Percentiles rank a stretch among this genome's conserved stretches.
These are phyloP conservation scores for Schizotus pectinicornis DNA, from an alignment of 2,888 invertebrate genomes.

Conservation along the genomic window DNA sequence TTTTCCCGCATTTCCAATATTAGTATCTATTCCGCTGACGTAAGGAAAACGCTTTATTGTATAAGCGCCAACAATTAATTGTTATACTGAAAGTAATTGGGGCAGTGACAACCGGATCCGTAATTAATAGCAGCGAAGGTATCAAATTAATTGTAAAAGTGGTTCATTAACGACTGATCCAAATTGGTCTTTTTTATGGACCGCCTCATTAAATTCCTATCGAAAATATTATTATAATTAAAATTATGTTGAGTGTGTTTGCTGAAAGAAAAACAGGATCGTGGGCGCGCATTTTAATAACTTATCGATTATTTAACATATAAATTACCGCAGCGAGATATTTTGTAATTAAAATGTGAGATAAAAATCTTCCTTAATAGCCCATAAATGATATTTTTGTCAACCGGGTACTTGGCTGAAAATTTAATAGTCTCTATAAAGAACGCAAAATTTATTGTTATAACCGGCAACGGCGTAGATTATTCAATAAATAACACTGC, in stretches of 20 bases:
- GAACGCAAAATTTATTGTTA: conserved; percentile 35
- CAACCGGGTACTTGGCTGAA: conserved; percentile 37
- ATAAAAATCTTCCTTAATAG: conserved; percentile 43
- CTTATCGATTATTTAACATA: conserved; percentile 48
- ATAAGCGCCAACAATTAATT: no score
- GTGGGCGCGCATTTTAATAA: conserved; percentile 49
- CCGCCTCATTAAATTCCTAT: conserved; percentile 29
- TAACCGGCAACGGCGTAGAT: conserved; percentile 35
- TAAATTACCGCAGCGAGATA: conserved; percentile 42
- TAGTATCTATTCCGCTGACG: no score
- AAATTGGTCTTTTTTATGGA: conserved; percentile 26
- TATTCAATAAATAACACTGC: conserved; percentile 29
- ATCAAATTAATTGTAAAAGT: conserved; percentile 39
- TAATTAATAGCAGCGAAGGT: conserved; percentile 22
- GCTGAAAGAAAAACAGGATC: conserved; percentile 40
- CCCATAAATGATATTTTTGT: conserved; percentile 46
- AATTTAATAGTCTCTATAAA: conserved; percentile 40
- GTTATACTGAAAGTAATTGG: no score
- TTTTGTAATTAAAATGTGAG: conserved; percentile 45
- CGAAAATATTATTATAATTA: conserved; percentile 39
- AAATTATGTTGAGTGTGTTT: conserved; percentile 40
- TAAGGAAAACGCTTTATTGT: no score
- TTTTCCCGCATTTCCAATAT: no score
- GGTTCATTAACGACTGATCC: conserved; percentile 35
- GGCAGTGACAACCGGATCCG: no score